Evolutionary conservation across 2,888 invertebrate species (phyloP).

Genomic region (Trisateles emortualis): DNA sequence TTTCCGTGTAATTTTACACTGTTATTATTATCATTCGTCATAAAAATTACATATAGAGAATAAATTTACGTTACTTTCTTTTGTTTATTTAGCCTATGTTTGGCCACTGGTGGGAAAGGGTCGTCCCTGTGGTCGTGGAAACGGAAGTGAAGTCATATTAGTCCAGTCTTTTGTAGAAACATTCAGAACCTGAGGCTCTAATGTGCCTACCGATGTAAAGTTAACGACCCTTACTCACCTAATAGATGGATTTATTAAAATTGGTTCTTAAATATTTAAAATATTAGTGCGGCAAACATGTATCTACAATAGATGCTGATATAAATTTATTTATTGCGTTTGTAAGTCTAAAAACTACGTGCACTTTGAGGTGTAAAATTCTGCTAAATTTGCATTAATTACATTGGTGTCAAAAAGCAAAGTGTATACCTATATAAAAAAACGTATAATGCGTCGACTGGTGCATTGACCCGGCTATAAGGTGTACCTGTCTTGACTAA

Average conservation of each 20-base stretch:
- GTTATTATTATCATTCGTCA: not conserved
- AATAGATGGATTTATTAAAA: no score
- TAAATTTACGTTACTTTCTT: not conserved
- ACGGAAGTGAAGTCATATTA: no score
- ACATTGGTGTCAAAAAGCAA: slow-evolving; percentile 50
- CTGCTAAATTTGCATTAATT: slow-evolving; percentile 35
- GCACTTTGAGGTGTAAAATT: slow-evolving; percentile 30
- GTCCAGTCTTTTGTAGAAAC: no score
- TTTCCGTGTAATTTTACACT: slow-evolving; percentile 24
- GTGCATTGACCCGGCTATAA: slow-evolving; percentile 58
- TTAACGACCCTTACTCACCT: no score
- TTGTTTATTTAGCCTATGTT: not conserved
- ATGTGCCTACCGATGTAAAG: no score
- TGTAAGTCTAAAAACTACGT: slow-evolving; percentile 19
- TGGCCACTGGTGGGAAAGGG: not conserved
- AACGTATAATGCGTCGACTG: slow-evolving; percentile 32
- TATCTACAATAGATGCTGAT: not conserved
- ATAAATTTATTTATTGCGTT: slow-evolving; percentile 1
- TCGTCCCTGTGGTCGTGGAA: no score
- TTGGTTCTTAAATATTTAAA: no score
- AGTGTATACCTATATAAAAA: no score
- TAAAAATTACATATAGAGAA: not conserved
- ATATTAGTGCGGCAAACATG: no score
- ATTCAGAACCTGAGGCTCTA: no score
- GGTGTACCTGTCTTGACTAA: slow-evolving; percentile 44